These are phyloP conservation scores for Drosophila repleta DNA, from an alignment of 1,140 invertebrate genomes.

Conservation along the genomic window DNA sequence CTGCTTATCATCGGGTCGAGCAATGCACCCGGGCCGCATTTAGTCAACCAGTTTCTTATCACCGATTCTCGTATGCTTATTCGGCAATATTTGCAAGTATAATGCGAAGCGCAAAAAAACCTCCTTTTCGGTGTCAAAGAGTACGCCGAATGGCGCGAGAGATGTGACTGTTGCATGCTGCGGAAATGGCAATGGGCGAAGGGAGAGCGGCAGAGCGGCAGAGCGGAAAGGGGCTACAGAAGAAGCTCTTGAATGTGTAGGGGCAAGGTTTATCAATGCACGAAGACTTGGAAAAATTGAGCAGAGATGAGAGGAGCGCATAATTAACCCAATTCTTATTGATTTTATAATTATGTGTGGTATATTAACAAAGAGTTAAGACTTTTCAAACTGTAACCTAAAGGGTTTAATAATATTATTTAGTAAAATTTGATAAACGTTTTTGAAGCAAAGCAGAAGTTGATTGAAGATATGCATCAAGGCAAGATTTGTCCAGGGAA, in stretches of 20 bases:
- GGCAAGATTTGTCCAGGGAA: too few relatives aligned
- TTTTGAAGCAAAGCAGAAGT: too few relatives aligned
- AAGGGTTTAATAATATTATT: too few relatives aligned
- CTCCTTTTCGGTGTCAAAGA: slow-evolving; percentile 57
- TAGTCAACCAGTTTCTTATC: slow-evolving; percentile 80
- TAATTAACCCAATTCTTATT: neutral
- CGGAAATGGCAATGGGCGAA: neutral
- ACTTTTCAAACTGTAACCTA: too few relatives aligned
- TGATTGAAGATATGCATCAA: too few relatives aligned
- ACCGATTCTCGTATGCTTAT: slow-evolving; percentile 17
- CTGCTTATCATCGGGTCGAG: slow-evolving; percentile 65
- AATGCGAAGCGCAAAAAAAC: slow-evolving; percentile 3
- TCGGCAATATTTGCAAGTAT: slow-evolving; percentile 21
- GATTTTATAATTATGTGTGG: neutral
- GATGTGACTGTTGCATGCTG: slow-evolving; percentile 4
- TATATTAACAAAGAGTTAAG: too few relatives aligned
- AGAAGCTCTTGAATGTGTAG: neutral
- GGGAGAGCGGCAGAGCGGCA: slow-evolving; percentile 5
- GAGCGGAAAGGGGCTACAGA: neutral
- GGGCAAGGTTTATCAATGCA: neutral
- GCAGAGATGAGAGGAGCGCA: neutral
- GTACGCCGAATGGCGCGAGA: slow-evolving; percentile 17
- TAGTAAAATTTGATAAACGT: too few relatives aligned
- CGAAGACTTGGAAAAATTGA: slow-evolving; percentile 23
- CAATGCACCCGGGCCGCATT: slow-evolving; percentile 78